Conservation (phyloP, 1,140 invertebrate genomes). For the Trichoplusia ni region DNA sequence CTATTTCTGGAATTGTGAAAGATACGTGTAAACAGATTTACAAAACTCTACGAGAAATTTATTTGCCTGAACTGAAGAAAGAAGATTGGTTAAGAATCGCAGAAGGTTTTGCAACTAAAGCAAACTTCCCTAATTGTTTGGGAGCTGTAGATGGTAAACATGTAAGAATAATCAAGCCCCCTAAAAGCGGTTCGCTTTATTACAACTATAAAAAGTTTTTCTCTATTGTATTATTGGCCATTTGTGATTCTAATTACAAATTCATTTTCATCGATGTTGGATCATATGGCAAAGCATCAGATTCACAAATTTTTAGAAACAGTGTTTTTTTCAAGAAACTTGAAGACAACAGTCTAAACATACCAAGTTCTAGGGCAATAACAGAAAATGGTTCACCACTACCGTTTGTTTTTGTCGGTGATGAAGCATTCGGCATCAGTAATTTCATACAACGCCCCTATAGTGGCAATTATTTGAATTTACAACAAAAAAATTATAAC, state of each 20-base stretch:
- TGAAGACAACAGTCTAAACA: no score
- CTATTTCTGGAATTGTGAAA: constrained; percentile 15
- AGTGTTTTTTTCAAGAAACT: not conserved
- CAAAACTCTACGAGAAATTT: not conserved
- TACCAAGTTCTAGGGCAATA: not conserved
- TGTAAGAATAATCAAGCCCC: not conserved
- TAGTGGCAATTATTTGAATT: constrained; percentile 1
- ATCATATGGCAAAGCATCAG: not conserved
- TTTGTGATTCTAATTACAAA: not conserved
- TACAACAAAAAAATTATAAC: not conserved
- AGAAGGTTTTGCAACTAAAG: not conserved
- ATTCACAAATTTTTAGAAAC: not conserved
- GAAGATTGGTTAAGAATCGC: not conserved
- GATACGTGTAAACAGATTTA: constrained; percentile 10
- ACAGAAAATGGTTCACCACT: not conserved
- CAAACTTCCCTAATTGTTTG: no score
- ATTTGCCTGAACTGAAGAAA: not conserved
- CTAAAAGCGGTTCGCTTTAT: not conserved
- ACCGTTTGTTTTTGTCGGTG: not conserved
- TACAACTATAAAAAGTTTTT: not conserved
- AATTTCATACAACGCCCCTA: not conserved
- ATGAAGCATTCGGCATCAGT: not conserved
- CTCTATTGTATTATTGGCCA: not conserved
- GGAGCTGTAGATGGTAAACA: no score
- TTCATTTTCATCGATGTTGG: not conserved